phyloP scores from a whole-genome alignment of 64 coral and sea anemone species.

The Hydrozoanthus tunicans region DNA sequence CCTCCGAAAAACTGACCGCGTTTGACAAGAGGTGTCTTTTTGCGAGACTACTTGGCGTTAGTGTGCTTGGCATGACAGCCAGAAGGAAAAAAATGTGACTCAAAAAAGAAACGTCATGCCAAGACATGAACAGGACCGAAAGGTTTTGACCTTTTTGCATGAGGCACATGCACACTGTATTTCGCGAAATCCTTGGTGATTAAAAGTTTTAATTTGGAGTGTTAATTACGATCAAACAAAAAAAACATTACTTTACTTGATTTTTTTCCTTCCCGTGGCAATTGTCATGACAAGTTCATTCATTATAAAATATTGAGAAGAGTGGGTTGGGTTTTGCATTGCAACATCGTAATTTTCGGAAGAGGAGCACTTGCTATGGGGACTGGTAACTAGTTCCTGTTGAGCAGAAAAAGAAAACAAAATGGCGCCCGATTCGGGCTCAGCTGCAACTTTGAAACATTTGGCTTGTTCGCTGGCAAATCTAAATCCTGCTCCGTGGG shows the following conservation, averaged over 20 bases:
- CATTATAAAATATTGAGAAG: too few species aligned
- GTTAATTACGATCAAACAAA: neutral
- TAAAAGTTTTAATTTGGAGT: neutral
- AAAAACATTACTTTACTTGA: neutral
- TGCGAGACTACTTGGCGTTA: too few species aligned
- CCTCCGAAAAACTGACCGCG: too few species aligned
- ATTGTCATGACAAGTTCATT: too few species aligned
- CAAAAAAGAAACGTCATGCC: too few species aligned
- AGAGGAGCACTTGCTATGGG: neutral
- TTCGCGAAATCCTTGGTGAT: neutral
- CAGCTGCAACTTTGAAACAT: slow-evolving; percentile 65
- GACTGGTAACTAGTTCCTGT: slow-evolving; percentile 53
- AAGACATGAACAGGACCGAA: too few species aligned
- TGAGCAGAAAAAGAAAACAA: slow-evolving; percentile 38
- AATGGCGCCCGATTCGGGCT: slow-evolving; percentile 76
- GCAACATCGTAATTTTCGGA: too few species aligned
- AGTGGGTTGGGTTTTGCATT: too few species aligned
- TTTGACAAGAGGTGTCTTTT: too few species aligned
- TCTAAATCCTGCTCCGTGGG: slow-evolving; percentile 93
- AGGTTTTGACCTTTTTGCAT: neutral
- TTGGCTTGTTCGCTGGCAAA: slow-evolving; percentile 86
- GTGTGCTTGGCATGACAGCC: too few species aligned
- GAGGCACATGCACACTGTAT: neutral
- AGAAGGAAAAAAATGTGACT: too few species aligned
- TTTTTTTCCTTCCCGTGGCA: too few species aligned